These are phyloP conservation scores for Platycnemis pennipes DNA, from an alignment of 2,888 invertebrate genomes.

Conservation along the genomic window DNA sequence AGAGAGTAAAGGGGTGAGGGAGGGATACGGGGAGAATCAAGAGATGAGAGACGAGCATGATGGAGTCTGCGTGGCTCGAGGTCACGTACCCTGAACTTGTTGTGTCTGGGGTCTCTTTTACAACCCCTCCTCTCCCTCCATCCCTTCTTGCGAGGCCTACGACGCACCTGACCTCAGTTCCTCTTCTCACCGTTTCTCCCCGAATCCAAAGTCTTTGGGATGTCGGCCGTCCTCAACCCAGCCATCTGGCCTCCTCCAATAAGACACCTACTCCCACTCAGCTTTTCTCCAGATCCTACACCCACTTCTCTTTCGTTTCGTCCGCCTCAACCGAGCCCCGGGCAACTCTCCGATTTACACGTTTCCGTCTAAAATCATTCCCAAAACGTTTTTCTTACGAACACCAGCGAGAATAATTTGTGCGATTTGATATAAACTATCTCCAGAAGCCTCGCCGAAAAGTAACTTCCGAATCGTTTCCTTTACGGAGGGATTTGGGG, in stretches of 20 bases:
- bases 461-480: too few species aligned
- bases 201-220: neutral
- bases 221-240: neutral
- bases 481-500: too few species aligned
- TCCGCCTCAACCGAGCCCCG: too few species aligned
- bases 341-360: too few species aligned
- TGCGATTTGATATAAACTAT: too few species aligned
- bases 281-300: too few species aligned
- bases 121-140: neutral
- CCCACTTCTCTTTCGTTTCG: too few species aligned
- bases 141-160: neutral
- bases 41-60: neutral
- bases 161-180: neutral
- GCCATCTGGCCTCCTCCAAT: neutral
- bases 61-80: neutral
- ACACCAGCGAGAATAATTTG: too few species aligned
- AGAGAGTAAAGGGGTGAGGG: neutral
- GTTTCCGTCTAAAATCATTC: too few species aligned
- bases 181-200: neutral
- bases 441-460: too few species aligned
- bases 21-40: neutral
- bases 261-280: neutral
- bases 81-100: conserved; percentile 59
- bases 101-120: conserved; percentile 53
- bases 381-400: too few species aligned